These are phyloP conservation scores for Epinotia bilunana DNA, from an alignment of 2,888 invertebrate species.

Conservation along the genomic window DNA sequence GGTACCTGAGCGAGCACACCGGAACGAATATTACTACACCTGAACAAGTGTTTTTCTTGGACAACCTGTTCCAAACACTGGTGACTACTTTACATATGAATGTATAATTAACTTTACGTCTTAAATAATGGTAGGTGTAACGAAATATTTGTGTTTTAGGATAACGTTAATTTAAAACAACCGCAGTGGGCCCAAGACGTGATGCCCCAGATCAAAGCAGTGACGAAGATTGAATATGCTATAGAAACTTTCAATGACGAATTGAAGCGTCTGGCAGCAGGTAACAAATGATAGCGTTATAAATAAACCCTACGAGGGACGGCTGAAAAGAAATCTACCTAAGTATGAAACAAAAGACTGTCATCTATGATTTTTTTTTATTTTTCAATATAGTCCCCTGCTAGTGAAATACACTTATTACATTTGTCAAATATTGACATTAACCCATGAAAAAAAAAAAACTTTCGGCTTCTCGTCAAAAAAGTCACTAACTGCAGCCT, in stretches of 20 bases:
- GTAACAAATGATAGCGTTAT: slow-evolving; percentile 53
- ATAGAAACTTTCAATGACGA: slow-evolving; percentile 68
- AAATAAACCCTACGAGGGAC: no score
- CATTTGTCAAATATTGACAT: no score
- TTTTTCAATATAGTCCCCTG: no score
- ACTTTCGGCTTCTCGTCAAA: no score
- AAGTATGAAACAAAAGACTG: no score
- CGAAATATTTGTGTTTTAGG: slow-evolving; percentile 58
- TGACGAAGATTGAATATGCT: slow-evolving; percentile 77
- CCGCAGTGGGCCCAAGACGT: slow-evolving; percentile 72
- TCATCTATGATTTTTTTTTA: no score
- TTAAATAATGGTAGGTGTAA: slow-evolving; percentile 22
- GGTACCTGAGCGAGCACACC: slow-evolving; percentile 63
- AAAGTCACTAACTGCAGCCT: no score
- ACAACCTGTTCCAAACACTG: slow-evolving; percentile 79
- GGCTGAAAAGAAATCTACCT: no score
- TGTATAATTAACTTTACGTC: slow-evolving; percentile 5
- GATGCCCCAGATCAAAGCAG: slow-evolving; percentile 74
- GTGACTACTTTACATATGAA: slow-evolving; percentile 56
- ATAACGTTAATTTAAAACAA: slow-evolving; percentile 69
- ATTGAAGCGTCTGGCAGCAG: slow-evolving; percentile 69
- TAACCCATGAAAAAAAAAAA: no score
- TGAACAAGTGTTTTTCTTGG: slow-evolving; percentile 76
- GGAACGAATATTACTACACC: slow-evolving; percentile 69
- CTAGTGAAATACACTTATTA: no score